phyloP scores from a whole-genome alignment of 1,140 invertebrate species.

The Oreohelix idahoensis region DNA sequence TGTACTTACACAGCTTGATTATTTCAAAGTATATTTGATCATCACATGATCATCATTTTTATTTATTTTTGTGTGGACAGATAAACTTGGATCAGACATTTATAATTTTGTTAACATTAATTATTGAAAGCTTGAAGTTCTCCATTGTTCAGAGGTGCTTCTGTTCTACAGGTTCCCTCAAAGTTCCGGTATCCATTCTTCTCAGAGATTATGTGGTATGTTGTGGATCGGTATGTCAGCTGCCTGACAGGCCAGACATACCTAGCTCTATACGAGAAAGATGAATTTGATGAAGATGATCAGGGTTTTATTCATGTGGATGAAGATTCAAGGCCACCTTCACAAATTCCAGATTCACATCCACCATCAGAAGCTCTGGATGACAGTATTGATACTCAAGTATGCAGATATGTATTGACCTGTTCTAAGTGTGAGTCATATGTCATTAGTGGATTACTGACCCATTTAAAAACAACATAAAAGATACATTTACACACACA shows the following conservation, averaged over 20 bases:
- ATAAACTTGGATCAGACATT: too few relatives aligned
- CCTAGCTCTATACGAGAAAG: slow-evolving; percentile 94
- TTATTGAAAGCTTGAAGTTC: too few relatives aligned
- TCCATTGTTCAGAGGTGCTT: not conserved
- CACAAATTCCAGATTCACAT: slow-evolving; percentile 49
- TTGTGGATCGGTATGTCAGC: slow-evolving; percentile 92
- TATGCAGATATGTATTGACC: not conserved
- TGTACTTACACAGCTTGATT: too few relatives aligned
- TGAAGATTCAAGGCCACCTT: slow-evolving; percentile 52
- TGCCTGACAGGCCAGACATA: slow-evolving; percentile 88
- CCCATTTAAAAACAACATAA: too few relatives aligned
- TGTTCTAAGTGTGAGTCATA: too few relatives aligned
- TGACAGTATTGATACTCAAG: slow-evolving; percentile 41
- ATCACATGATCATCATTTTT: too few relatives aligned
- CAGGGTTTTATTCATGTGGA: slow-evolving; percentile 43
- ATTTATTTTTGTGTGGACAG: too few relatives aligned
- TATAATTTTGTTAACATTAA: too few relatives aligned
- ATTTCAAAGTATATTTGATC: too few relatives aligned
- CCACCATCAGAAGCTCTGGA: slow-evolving; percentile 47
- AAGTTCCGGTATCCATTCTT: slow-evolving; percentile 99
- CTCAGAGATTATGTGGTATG: slow-evolving; percentile 98
- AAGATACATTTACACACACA: too few relatives aligned
- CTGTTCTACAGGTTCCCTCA: slow-evolving; percentile 83
- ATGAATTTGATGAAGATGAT: slow-evolving; percentile 89
- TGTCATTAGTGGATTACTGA: too few relatives aligned